A percentile compares a stretch with the other conserved stretches of the same genome.
Conservation (phyloP, 2,113 vertebrate species). For the Phycodurus eques region DNA sequence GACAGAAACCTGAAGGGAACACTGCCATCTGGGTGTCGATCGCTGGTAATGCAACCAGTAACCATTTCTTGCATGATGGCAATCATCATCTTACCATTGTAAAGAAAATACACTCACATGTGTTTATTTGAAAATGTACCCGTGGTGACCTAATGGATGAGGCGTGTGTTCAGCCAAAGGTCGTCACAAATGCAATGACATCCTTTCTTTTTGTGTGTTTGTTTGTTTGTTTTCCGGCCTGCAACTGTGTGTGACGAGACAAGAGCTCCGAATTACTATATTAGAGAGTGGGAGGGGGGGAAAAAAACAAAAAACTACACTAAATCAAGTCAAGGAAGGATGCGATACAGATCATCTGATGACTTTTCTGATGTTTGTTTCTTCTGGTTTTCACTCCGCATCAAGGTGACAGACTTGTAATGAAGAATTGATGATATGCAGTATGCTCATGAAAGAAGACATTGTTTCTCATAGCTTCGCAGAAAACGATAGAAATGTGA, state of each 20-base stretch:
- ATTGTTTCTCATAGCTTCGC: neutral
- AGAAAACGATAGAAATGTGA: neutral
- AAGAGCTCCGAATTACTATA: neutral
- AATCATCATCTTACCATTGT: neutral
- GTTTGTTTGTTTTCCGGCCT: neutral
- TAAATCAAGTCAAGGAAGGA: neutral
- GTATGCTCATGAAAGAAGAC: neutral
- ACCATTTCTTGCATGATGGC: constrained; percentile 2
- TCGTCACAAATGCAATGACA: neutral
- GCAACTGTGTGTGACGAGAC: neutral
- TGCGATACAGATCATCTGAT: neutral
- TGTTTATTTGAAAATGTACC: neutral
- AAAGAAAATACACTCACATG: neutral
- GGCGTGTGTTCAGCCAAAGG: neutral
- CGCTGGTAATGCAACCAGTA: constrained; percentile 49
- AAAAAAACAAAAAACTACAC: neutral
- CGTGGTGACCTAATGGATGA: neutral
- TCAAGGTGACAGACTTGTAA: neutral
- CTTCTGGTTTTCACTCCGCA: neutral
- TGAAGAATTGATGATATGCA: neutral
- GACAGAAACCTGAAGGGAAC: constrained; percentile 54
- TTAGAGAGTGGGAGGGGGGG: neutral
- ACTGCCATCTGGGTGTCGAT: constrained; percentile 66
- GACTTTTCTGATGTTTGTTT: neutral
- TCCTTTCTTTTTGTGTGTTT: neutral